These are phyloP conservation scores for Phthorimaea operculella DNA, from an alignment of 1,140 invertebrate species.

Conservation along the genomic window DNA sequence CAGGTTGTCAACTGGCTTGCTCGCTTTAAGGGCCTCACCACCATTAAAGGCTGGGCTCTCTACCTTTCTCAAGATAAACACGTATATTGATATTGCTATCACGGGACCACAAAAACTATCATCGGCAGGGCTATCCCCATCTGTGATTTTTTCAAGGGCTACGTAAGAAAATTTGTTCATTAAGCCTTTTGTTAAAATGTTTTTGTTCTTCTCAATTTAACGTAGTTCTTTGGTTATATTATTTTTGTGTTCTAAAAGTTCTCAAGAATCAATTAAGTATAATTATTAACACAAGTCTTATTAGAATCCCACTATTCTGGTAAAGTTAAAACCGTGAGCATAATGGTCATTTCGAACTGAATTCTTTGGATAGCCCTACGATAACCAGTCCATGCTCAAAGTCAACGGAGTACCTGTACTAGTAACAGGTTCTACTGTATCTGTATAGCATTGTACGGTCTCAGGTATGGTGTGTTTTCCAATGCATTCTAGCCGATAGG, in stretches of 20 bases:
- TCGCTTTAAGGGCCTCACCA: constrained; percentile 13
- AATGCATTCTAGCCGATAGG: constrained; percentile 41
- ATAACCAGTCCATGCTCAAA: constrained; percentile 29
- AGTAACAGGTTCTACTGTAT: constrained; percentile 32
- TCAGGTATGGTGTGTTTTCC: constrained; percentile 29
- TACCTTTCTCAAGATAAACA: constrained; percentile 32
- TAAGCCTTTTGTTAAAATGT: no score
- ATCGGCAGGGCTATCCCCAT: not conserved
- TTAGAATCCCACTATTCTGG: no score
- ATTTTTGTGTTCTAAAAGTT: no score
- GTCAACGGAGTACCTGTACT: constrained; percentile 33
- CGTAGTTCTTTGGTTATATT: no score
- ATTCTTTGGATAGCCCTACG: not conserved
- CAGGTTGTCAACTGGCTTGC: not conserved
- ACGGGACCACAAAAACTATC: constrained; percentile 21
- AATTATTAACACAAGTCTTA: no score
- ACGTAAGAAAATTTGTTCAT: no score
- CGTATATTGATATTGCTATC: constrained; percentile 34
- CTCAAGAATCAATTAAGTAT: no score
- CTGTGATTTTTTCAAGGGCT: no score
- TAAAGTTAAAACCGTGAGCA: no score
- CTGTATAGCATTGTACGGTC: not conserved
- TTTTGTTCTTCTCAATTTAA: no score
- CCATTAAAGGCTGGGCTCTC: constrained; percentile 26
- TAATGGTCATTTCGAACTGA: no score